phyloP scores from a whole-genome alignment of 2,113 vertebrate species.

The Hippotragus niger region DNA sequence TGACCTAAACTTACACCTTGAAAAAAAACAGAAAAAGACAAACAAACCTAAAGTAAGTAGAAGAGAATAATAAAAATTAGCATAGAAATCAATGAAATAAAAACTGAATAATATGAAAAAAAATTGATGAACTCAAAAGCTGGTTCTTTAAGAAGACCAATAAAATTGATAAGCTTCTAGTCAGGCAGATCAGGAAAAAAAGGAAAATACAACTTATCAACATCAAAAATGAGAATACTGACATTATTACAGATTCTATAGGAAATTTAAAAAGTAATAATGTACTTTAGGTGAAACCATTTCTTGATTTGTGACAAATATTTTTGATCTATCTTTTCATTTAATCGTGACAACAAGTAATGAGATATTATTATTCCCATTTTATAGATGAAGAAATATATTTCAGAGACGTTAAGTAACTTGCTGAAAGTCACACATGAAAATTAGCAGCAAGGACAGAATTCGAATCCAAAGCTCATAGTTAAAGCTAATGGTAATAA shows the following conservation, averaged over 20 bases:
- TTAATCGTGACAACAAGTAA: neutral
- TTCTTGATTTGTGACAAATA: neutral
- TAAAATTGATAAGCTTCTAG: neutral
- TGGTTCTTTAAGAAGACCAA: neutral
- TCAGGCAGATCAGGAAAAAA: neutral
- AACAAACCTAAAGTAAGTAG: neutral
- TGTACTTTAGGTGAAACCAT: neutral
- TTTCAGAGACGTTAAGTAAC: neutral
- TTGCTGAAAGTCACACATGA: neutral
- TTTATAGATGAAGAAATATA: neutral
- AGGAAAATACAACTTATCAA: neutral
- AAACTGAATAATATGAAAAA: neutral
- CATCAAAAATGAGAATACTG: neutral
- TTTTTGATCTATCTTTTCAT: neutral
- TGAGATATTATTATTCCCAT: neutral
- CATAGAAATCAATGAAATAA: neutral
- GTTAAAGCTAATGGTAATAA: neutral
- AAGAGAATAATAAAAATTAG: neutral
- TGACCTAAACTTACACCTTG: neutral
- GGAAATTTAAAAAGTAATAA: neutral
- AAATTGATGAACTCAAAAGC: neutral
- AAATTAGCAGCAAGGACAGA: neutral
- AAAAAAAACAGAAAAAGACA: neutral
- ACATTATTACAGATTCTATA: neutral
- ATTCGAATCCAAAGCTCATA: neutral